Conservation (phyloP, 1,140 invertebrate genomes). For the Drosophila bipectinata region DNA sequence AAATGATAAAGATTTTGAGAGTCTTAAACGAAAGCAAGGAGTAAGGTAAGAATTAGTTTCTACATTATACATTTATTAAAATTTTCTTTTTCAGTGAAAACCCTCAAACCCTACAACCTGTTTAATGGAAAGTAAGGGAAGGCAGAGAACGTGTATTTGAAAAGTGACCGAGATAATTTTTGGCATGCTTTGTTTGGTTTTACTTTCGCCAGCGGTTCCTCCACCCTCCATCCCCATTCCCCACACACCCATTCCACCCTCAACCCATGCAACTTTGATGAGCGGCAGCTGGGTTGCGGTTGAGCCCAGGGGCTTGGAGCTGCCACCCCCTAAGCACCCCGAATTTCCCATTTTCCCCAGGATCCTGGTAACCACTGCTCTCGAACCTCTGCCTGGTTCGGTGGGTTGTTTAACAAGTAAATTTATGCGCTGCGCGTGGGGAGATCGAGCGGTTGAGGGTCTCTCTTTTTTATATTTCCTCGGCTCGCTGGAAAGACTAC, state of each 20-base stretch:
- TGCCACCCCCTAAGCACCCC: not conserved
- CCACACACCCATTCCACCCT: not conserved
- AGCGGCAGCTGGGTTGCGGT: slow-evolving; percentile 68
- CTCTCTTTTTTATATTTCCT: not conserved
- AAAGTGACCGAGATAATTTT: slow-evolving; percentile 81
- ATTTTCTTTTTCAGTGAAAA: not conserved
- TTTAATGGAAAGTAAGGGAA: slow-evolving; percentile 20
- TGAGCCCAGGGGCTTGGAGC: slow-evolving; percentile 35
- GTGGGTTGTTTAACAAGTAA: slow-evolving; percentile 67
- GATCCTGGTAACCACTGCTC: not conserved
- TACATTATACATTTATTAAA: no score
- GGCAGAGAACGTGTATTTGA: slow-evolving; percentile 71
- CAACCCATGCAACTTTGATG: slow-evolving; percentile 69
- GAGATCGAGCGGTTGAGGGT: slow-evolving; percentile 5
- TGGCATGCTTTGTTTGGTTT: slow-evolving; percentile 77
- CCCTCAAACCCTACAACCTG: slow-evolving; percentile 3
- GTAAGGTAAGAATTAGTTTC: no score
- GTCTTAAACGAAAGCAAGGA: no score
- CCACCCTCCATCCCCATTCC: not conserved
- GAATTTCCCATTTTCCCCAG: not conserved
- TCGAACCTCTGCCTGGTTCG: not conserved
- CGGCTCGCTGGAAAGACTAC: not conserved
- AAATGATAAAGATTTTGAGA: no score
- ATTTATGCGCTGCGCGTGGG: slow-evolving; percentile 62
- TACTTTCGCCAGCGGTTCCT: slow-evolving; percentile 56